Evolutionary conservation across 2,888 invertebrate species (phyloP).

Genomic region (Erebia palarica): DNA sequence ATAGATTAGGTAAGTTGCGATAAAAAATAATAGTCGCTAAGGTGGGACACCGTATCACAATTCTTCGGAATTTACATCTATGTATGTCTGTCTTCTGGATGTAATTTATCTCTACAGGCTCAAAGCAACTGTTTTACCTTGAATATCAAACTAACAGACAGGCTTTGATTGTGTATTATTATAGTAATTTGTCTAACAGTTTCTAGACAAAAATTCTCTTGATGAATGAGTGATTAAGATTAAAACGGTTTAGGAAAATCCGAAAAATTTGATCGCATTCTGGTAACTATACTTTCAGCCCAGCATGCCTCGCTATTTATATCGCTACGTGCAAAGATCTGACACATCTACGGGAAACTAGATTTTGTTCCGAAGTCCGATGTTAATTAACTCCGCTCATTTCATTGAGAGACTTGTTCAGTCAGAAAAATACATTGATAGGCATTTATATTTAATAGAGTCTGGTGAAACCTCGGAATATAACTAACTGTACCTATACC

Average conservation of each 20-base stretch:
- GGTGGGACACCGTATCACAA: no score
- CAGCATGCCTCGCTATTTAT: constrained; percentile 71
- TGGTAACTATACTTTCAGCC: constrained; percentile 40
- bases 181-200: no score
- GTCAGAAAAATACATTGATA: not conserved
- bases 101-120: no score
- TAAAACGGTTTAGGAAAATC: constrained; percentile 1
- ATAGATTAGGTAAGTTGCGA: no score
- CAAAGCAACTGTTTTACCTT: no score
- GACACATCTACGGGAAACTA: constrained; percentile 73
- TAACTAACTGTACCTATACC: no score
- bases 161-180: no score
- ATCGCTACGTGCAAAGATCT: constrained; percentile 67
- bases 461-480: not conserved
- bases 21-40: no score
- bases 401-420: constrained; percentile 51
- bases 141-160: no score
- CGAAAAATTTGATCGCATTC: not conserved
- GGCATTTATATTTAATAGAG: not conserved
- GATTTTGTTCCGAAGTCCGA: constrained; percentile 57
- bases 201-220: no score
- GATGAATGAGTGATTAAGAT: not conserved
- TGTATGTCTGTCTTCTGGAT: no score
- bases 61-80: no score
- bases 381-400: constrained; percentile 64